Base-by-base conservation (phyloP, 2,888 invertebrate species). In the Synergus japonicus region DNA sequence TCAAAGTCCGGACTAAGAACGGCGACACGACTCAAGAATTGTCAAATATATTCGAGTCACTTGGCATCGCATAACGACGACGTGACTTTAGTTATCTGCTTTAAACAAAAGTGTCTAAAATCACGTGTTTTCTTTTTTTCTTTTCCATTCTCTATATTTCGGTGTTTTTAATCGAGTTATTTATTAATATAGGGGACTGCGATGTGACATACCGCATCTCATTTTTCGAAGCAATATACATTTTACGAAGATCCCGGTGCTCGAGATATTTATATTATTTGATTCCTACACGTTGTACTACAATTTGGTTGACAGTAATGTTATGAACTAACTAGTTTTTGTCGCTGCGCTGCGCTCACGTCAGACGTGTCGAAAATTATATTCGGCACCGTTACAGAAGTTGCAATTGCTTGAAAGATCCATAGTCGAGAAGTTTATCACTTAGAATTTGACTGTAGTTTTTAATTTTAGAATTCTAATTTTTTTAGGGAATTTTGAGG, bases 221-320 rank as follows among this genome's bases (percentile, higher is more conserved):
- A 49, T 73, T 29, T 49, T 37, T 46, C 78, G 41, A 54, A 22
- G 12, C 63, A 43, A 54, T 76, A 78, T 76, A 73, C 37, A 73
- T 77, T 80, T 67, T 60, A 73, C 54, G 73, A 37, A 29, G 37
- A 73, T 73, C 29, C 29, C 69, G 69, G 8, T 69, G 78, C 54
- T 60, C 67, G 76, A 80, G 77, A 77, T 66, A 46, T 77, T 80
- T 64, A 77, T 65, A 82, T 80, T 67, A 78, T 80, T 79, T 80
- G 67, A 67, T 69, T 80, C 78, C 81, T 73, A 85, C 89, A 88
- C 82, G 85, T 90, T 91, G 91, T 91, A 90, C 90, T 90, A 91
- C 84, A 88, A 90, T 91, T 91, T 90, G 90, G 90, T 90, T 87
- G 87, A 88, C 86, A 86, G 85, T 88, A 84, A 85, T 81, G 85